Base-by-base conservation (phyloP, 1,140 invertebrate genomes). In the Camponotus vicinus region DNA sequence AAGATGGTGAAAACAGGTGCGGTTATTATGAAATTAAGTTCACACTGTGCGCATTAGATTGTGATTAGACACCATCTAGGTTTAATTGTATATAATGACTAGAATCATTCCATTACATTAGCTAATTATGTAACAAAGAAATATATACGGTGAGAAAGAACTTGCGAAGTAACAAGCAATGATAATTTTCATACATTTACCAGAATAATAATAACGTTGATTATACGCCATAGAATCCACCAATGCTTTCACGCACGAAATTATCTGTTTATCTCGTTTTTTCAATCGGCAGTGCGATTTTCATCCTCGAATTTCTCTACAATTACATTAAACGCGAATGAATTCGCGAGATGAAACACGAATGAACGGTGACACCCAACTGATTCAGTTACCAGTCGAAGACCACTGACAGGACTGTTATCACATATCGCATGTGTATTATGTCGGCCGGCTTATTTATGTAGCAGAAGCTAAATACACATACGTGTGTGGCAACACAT, bases 371-470 rank as follows among this genome's bases (percentile, higher is more conserved):
- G 88, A 88, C 91, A 86, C 86, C 83, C 88, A 82, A 92, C 91
- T 92, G 91, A 92, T 92, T 92, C 90, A 86, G 87, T 87, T 89
- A 63, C 90, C 90, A 88, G 70, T 71, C 49, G 75, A 89, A 90
- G 91, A 88, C 86, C 86, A 90, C 90, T 85, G 90, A 86, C 91
- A 86, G 87, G 63, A 69, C 71, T 91, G 87, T 90, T 92, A 87
- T 90, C 88, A 86, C 89, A 8, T 83, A 86, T 77, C 61, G 84
- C 73, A 49, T 76, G 32, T 42, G 61, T 89, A 82, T 89, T 87
- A 77, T 87, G 79, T 85, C 79, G 78, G 52, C 73, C 27, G 55
- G 69, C 57, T 79, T 80, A 57, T 84, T 86, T 89, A 75, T 89
- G 73, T 85, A 79, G 73, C 73, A 32, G 70, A 77, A 45, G 71